phyloP scores from a whole-genome alignment of 2,888 invertebrate genomes.

The Ennomos quercinarius region DNA sequence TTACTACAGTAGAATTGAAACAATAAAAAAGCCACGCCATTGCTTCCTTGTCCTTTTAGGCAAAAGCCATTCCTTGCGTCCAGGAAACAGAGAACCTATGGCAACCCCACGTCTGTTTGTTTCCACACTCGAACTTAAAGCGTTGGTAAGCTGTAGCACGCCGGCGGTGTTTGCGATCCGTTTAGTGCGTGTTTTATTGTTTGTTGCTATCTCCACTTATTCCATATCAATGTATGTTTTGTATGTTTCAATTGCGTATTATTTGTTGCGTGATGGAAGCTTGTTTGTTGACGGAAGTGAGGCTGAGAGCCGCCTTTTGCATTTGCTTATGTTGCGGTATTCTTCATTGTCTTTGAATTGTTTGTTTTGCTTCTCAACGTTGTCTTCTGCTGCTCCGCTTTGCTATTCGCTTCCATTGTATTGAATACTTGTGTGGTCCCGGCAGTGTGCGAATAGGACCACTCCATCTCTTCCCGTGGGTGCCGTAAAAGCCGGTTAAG shows the following conservation, averaged over 20 bases:
- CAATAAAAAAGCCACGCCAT: not conserved
- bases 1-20: no score
- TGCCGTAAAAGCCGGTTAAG: no score
- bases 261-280: constrained; percentile 40
- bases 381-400: not conserved
- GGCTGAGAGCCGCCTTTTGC: constrained; percentile 26
- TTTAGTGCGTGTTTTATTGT: constrained; percentile 42
- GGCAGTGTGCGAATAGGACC: no score
- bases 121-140: constrained; percentile 41
- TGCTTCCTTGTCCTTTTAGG: not conserved
- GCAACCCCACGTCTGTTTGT: constrained; percentile 35
- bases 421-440: no score
- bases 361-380: constrained; percentile 26
- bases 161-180: constrained; percentile 40
- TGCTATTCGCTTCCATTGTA: no score
- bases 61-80: not conserved
- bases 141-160: constrained; percentile 39
- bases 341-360: constrained; percentile 3
- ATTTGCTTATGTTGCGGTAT: constrained; percentile 21
- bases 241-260: constrained; percentile 40
- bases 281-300: constrained; percentile 30
- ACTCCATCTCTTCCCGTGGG: no score
- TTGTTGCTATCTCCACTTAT: constrained; percentile 40
- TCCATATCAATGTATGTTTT: constrained; percentile 42
- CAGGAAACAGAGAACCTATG: constrained; percentile 4